These are phyloP conservation scores for Ancistrus triradiatus DNA, from an alignment of 2,113 vertebrate species.

Conservation along the genomic window DNA sequence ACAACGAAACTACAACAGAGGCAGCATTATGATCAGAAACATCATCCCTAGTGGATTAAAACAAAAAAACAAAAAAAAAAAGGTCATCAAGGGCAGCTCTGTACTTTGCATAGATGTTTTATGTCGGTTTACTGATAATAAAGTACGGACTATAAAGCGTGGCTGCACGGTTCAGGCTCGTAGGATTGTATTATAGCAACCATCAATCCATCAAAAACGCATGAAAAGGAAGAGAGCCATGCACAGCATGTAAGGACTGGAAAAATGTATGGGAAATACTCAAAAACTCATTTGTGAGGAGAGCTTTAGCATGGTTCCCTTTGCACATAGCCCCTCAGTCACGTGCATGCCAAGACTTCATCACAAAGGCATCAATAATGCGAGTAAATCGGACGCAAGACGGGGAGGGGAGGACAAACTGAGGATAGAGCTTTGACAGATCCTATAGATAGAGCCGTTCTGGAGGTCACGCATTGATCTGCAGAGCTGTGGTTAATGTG, in stretches of 20 bases:
- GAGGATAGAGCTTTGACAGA: slow-evolving; percentile 1
- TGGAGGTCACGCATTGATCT: slow-evolving; percentile 4
- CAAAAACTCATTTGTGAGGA: slow-evolving; percentile 2
- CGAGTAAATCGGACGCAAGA: not conserved
- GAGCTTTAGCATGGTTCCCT: not conserved
- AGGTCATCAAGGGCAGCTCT: too few relatives aligned
- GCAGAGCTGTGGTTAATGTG: not conserved
- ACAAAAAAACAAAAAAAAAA: too few relatives aligned
- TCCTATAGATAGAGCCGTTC: slow-evolving; percentile 6
- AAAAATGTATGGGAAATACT: not conserved
- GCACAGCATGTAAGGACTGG: not conserved
- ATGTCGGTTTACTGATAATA: too few relatives aligned
- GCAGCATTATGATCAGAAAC: too few relatives aligned
- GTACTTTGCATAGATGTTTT: too few relatives aligned
- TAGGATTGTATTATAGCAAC: not conserved
- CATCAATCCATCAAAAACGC: not conserved
- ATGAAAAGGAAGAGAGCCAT: not conserved
- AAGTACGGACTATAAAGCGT: too few relatives aligned
- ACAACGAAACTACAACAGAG: too few relatives aligned
- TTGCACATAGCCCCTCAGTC: not conserved
- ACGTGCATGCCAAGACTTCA: not conserved
- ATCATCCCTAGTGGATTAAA: too few relatives aligned
- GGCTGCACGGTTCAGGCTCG: not conserved
- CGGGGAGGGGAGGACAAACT: not conserved
- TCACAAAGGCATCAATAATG: slow-evolving; percentile 12